Evolutionary conservation across 2,797 vertebrate genomes (phyloP).

Genomic region (Emys orbicularis): DNA sequence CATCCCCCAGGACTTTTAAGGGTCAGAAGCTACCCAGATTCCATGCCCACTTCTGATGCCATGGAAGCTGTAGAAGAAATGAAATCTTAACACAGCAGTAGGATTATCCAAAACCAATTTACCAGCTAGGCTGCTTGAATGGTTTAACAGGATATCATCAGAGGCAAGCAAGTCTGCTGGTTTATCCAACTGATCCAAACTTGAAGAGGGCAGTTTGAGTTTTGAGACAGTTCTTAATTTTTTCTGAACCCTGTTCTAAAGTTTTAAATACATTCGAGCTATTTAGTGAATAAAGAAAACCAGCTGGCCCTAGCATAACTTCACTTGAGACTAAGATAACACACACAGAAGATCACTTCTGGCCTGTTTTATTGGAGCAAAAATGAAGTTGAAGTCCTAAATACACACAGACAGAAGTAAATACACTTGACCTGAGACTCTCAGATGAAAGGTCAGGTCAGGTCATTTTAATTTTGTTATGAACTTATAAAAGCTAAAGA

Average conservation of each 20-base stretch:
- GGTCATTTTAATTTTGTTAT: slow-evolving; percentile 58
- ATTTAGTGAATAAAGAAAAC: slow-evolving; percentile 65
- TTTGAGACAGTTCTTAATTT: not conserved
- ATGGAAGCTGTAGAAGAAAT: not conserved
- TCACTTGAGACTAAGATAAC: slow-evolving; percentile 57
- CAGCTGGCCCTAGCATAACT: slow-evolving; percentile 51
- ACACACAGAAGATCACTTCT: slow-evolving; percentile 57
- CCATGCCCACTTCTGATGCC: not conserved
- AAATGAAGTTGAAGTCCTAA: slow-evolving; percentile 71
- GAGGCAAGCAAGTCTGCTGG: not conserved
- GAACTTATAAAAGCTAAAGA: slow-evolving; percentile 59
- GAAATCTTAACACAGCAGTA: not conserved
- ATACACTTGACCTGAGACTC: slow-evolving; percentile 71
- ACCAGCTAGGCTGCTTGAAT: slow-evolving; percentile 7
- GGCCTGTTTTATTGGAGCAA: slow-evolving; percentile 72
- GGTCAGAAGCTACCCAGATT: not conserved
- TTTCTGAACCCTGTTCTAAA: slow-evolving; percentile 15
- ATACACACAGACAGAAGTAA: slow-evolving; percentile 74
- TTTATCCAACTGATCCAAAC: not conserved
- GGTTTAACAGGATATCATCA: not conserved
- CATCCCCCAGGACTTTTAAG: not conserved
- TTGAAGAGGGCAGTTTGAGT: slow-evolving; percentile 12
- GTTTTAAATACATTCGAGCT: slow-evolving; percentile 59
- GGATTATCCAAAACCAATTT: not conserved
- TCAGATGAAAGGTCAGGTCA: slow-evolving; percentile 52